Base-by-base conservation (phyloP, 2,888 invertebrate genomes). In the Chrysolina haemoptera region DNA sequence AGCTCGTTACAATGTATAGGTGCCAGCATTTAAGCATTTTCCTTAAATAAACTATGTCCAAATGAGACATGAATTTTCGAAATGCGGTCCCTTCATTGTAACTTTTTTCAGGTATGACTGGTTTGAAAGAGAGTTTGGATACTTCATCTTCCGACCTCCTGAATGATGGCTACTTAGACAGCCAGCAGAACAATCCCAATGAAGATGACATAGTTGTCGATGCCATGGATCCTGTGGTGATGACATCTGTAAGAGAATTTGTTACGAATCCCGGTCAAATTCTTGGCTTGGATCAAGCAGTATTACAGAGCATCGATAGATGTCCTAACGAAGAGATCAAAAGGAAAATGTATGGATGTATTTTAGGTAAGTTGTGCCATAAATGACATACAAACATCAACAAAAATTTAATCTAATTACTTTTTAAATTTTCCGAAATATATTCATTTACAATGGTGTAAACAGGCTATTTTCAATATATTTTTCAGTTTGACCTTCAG, bases 321-420 rank as follows among this genome's bases (percentile, higher is more conserved):
- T 83, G 83, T 74, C 83, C 94, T 5, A 94, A 91, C 69, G 97
- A 97, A 79, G 98, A 98, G 80, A 88, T 97, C 72, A 97, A 97
- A 87, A 90, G 96, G 62, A 96, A 97, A 88, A 97, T 98, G 97
- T 98, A 96, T 86, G 95, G 95, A 71, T 96, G 95, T 82, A 95
- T 98, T 76, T 89, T 98, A 62, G 76, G 76, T 74, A 48, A 68
- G 63, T 18, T 35, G 46, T 14, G 35, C 8, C 27, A 27, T 27
- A 27, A 27, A 27, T 27, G n/a, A n/a, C n/a, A n/a, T n/a, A n/a
- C n/a, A n/a, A n/a, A n/a, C n/a, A n/a, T n/a, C n/a, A n/a, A n/a
- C n/a, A n/a, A n/a, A n/a, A n/a, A n/a, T n/a, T n/a, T n/a, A n/a
- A n/a, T n/a, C n/a, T n/a, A n/a, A n/a, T n/a, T n/a, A n/a, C n/a